Evolutionary conservation across 2,888 invertebrate genomes (phyloP), one percentile per base, ranked within the genome.

Genomic region (Spodoptera picta): DNA sequence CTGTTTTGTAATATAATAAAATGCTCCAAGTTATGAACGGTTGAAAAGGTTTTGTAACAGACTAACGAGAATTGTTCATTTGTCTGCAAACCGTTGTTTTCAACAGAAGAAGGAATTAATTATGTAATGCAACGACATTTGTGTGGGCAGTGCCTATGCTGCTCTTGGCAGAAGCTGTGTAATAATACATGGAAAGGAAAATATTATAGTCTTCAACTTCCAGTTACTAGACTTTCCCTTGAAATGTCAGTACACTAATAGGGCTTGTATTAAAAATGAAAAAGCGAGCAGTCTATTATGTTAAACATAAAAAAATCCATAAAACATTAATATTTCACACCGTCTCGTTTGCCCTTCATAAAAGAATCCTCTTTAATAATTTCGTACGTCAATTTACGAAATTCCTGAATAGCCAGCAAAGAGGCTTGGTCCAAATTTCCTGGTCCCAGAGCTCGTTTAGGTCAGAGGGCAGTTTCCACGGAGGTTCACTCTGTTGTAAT

Each of bases 401-500:
- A 62, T 58, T 58, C 57, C 49, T 61, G 67, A 66, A 60, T 69
- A 59, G 41, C 48, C 53, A 36, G 48, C 60, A 63, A 65, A 65
- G 49, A 66, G 46, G 66, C 69, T 75, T 64, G 71, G 53, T 46
- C 69, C 63, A 58, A 60, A 65, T 59, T 51, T 72, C 45, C 60
- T 67, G 60, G 59, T 80, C 79, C 78, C 77, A 60, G 56, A 53
- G 80, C 79, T 78, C 83, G 81, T 77, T 83, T 69, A 72, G 64
- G 69, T 56, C 64, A 59, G 62, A 75, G 75, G 73, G 80, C 79
- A 79, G 80, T 82, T 80, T 81, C 80, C 77, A 81, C 83, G 67
- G 57, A 68, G 67, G 60, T 80, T 73, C 71, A 60, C 69, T 62
- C 71, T 69, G 56, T 78, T 88, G 77, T 81, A 88, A 87, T 88